phyloP scores from a whole-genome alignment of 2,113 vertebrate genomes.

The Tricholaema leucomelas region DNA sequence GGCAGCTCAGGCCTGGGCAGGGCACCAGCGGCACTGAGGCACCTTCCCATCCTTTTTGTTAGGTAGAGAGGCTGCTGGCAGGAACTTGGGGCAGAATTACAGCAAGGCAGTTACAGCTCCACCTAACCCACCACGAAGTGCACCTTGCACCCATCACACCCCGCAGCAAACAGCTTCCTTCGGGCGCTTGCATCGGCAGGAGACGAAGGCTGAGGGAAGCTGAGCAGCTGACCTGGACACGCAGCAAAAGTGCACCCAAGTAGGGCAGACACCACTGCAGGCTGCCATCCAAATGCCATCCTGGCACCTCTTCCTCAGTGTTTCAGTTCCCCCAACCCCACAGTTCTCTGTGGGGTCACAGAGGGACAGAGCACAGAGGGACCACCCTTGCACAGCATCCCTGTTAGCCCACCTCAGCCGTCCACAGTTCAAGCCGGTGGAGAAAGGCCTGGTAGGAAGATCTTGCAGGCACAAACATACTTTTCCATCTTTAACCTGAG shows the following conservation, averaged over 20 bases:
- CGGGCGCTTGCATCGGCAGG: rapidly evolving
- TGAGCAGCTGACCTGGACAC: not conserved
- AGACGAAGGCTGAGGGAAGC: not conserved
- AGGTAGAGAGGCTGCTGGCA: not conserved
- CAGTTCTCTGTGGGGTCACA: not conserved
- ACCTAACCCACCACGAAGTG: rapidly evolving
- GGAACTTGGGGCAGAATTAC: not conserved
- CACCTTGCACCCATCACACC: not conserved
- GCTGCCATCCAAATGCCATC: not conserved
- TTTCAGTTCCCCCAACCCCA: not conserved
- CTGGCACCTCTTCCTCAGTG: not conserved
- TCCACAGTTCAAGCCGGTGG: not conserved
- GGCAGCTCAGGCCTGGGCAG: not conserved
- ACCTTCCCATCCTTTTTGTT: not conserved
- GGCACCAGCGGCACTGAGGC: not conserved
- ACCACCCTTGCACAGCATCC: not conserved
- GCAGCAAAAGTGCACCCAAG: not conserved
- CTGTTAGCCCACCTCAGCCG: not conserved
- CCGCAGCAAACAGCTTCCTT: not conserved
- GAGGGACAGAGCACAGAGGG: not conserved
- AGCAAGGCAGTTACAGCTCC: not conserved
- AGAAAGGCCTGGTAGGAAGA: not conserved
- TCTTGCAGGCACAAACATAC: not conserved
- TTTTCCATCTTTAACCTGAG: not conserved
- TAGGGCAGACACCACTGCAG: not conserved